phyloP scores from a whole-genome alignment of 2,113 vertebrate species.

The Spizaetus ornatus region DNA sequence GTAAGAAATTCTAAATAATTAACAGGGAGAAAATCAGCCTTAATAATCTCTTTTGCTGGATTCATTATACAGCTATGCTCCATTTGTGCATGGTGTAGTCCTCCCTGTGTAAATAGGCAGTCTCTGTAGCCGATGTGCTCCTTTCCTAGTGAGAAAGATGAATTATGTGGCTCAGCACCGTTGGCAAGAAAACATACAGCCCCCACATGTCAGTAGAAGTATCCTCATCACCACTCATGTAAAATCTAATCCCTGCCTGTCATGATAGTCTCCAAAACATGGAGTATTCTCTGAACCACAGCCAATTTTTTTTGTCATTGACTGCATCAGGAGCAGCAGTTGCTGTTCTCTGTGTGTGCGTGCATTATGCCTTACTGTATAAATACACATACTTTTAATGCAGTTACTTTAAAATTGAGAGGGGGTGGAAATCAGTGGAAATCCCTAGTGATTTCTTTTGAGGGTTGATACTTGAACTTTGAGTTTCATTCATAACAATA shows the following conservation, averaged over 20 bases:
- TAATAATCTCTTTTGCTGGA: not conserved
- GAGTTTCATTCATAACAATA: not conserved
- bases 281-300: slow-evolving; percentile 22
- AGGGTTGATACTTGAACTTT: not conserved
- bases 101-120: not conserved
- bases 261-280: slow-evolving; percentile 48
- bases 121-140: not conserved
- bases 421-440: not conserved
- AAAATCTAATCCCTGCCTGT: slow-evolving; percentile 56
- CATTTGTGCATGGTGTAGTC: not conserved
- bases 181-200: slow-evolving; percentile 35
- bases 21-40: not conserved
- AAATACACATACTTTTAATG: not conserved
- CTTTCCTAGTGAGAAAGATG: not conserved
- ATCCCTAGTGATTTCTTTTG: not conserved
- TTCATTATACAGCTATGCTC: not conserved
- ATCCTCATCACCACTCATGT: slow-evolving; percentile 54
- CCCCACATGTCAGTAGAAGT: slow-evolving; percentile 39
- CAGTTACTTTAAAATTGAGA: not conserved
- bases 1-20: not conserved
- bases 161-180: slow-evolving; percentile 25
- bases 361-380: not conserved
- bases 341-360: not conserved
- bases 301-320: not conserved
- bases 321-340: not conserved